Base-by-base conservation (phyloP, 2,888 invertebrate genomes). In the Pollenia amentaria region DNA sequence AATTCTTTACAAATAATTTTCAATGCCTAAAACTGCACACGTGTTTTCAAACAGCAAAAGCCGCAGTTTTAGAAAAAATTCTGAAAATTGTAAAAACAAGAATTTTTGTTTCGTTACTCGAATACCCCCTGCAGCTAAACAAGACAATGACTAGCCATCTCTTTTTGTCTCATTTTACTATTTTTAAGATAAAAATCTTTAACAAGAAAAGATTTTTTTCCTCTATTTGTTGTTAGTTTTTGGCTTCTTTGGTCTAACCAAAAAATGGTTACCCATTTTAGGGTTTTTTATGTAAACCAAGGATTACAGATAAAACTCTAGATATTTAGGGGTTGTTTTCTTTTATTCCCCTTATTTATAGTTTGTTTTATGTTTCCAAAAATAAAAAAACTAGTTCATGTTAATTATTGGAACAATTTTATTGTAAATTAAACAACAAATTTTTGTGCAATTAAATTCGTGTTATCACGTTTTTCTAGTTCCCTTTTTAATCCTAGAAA, bases 1-100 rank as follows among this genome's bases (percentile, higher is more conserved):
- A 60, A 40, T 21, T 21, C 6, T 51, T 16, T 11, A 40, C 29
- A 29, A 29, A 29, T 6, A 29, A 29, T 6, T 29, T 29, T 29
- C 29, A 51, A 60, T 76, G n/a, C 40, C 55, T 77, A 12, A 29
- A 29, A 21, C 29, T 29, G 79, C 87, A 84, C 87, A 87, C 87
- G 87, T 87, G 87, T 87, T 87, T 80, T 79, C 76, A 87, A 84
- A 84, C 62, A 77, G 48, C 64, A 51, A 51, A 76, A 21, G 77
- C 87, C 87, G 77, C 57, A 60, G 4, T 79, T 75, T 64, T 57
- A 46, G 1, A 75, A 55, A 67, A n/a, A 57, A 44, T 67, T 78
- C 60, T 44, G 0, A 60, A 16, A 44, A 21, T 4, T 46, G 18
- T 57, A 4, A 29, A 29, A 29, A 6, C 29, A 29, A 6, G 29